Evolutionary conservation across 2,113 vertebrate species (phyloP).

Genomic region (Patagioenas fasciata): DNA sequence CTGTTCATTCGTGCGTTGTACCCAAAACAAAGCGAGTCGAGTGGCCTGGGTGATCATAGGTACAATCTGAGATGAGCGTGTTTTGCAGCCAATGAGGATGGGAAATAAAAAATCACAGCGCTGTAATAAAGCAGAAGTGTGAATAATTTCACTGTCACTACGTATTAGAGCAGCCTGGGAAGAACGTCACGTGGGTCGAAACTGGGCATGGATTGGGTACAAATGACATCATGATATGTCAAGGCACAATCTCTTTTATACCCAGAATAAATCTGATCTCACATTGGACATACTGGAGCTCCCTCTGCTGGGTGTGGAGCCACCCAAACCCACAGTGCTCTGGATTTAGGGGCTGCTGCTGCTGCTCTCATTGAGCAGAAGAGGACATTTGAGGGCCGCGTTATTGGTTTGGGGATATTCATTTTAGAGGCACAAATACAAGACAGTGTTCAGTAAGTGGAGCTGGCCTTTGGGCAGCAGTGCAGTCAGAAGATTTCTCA

Average conservation of each 20-base stretch:
- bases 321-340: not conserved
- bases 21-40: not conserved
- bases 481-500: not conserved
- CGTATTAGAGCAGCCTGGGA: slow-evolving; percentile 51
- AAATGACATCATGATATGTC: slow-evolving; percentile 78
- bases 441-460: not conserved
- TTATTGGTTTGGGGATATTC: not conserved
- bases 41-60: not conserved
- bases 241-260: slow-evolving; percentile 29
- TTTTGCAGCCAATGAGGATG: not conserved
- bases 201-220: slow-evolving; percentile 67
- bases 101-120: not conserved
- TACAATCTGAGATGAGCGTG: not conserved
- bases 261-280: not conserved
- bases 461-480: not conserved
- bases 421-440: not conserved
- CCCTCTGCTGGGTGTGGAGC: slow-evolving; percentile 69
- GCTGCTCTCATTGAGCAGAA: not conserved
- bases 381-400: not conserved
- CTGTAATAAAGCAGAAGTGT: slow-evolving; percentile 57
- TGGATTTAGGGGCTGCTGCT: not conserved
- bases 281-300: slow-evolving; percentile 48
- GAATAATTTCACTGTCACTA: slow-evolving; percentile 65
- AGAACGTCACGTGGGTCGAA: slow-evolving; percentile 48
- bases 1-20: not conserved